Evolutionary conservation across 2,113 vertebrate genomes (phyloP).

Genomic region (Sturnira hondurensis): DNA sequence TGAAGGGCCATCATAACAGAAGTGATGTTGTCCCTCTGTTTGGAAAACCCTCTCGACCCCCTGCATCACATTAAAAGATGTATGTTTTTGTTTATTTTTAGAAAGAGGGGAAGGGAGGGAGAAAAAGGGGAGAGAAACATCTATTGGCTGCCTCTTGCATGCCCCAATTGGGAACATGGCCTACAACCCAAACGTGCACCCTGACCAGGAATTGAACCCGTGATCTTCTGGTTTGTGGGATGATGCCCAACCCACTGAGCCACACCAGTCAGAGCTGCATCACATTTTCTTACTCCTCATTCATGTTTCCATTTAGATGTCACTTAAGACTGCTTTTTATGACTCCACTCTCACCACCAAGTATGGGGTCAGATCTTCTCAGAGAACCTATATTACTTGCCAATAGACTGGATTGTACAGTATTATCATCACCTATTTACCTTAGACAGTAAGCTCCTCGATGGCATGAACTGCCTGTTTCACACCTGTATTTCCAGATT

Average conservation of each 20-base stretch:
- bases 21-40: background rate
- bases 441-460: background rate
- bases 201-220: too few relatives aligned
- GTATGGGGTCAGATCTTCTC: background rate
- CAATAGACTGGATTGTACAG: background rate
- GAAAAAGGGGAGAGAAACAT: too few relatives aligned
- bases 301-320: background rate
- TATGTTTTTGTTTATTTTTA: too few relatives aligned
- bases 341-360: background rate
- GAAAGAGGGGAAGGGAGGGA: too few relatives aligned
- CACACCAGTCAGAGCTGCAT: background rate
- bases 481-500: background rate
- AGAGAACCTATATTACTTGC: background rate
- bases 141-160: too few relatives aligned
- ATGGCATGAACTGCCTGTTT: background rate
- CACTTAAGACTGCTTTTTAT: background rate
- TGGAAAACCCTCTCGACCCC: background rate
- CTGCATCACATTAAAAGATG: background rate
- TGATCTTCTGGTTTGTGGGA: too few relatives aligned
- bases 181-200: too few relatives aligned
- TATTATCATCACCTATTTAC: background rate
- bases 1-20: background rate
- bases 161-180: too few relatives aligned
- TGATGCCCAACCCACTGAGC: too few relatives aligned
- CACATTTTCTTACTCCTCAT: background rate